Conservation (phyloP, 92 coral and sea anemone genomes). For the Micromussa lordhowensis region DNA sequence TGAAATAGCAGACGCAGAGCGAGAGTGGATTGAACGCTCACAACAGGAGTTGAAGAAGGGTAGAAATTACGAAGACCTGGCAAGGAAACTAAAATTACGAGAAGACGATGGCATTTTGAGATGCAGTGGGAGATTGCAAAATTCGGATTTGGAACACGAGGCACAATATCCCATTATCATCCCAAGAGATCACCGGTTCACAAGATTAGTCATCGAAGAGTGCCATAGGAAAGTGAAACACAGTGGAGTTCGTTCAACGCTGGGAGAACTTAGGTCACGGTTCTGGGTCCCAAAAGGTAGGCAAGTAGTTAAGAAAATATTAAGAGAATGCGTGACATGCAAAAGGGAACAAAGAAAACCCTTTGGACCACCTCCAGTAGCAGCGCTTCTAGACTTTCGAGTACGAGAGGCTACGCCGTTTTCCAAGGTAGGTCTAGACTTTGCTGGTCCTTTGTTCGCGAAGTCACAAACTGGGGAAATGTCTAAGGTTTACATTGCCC, state of each 20-base stretch:
- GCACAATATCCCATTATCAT: constrained; percentile 35
- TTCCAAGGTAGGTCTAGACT: too few relatives aligned
- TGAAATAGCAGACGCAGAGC: constrained; percentile 42
- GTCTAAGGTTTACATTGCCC: not conserved
- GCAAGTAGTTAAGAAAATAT: constrained; percentile 55
- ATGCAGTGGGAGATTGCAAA: constrained; percentile 30
- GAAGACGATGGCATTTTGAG: constrained; percentile 18
- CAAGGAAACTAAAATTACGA: constrained; percentile 7
- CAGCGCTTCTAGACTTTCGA: too few relatives aligned
- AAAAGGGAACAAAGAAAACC: constrained; percentile 40
- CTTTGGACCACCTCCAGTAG: constrained; percentile 14
- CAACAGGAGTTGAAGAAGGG: constrained; percentile 25
- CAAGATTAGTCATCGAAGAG: constrained; percentile 29
- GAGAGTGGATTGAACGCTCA: constrained; percentile 35
- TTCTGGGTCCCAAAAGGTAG: constrained; percentile 56
- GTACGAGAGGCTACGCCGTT: too few relatives aligned
- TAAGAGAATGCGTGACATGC: constrained; percentile 53
- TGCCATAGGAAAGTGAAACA: constrained; percentile 30
- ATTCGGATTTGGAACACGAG: constrained; percentile 6
- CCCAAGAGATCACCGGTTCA: constrained; percentile 25
- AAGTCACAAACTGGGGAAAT: constrained; percentile 16
- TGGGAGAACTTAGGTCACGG: constrained; percentile 49
- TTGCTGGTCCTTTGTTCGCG: too few relatives aligned
- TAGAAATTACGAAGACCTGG: constrained; percentile 26
- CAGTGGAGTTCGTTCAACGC: constrained; percentile 47